Conservation (phyloP, 2,888 invertebrate genomes). For the Steinernema scapterisci region DNA sequence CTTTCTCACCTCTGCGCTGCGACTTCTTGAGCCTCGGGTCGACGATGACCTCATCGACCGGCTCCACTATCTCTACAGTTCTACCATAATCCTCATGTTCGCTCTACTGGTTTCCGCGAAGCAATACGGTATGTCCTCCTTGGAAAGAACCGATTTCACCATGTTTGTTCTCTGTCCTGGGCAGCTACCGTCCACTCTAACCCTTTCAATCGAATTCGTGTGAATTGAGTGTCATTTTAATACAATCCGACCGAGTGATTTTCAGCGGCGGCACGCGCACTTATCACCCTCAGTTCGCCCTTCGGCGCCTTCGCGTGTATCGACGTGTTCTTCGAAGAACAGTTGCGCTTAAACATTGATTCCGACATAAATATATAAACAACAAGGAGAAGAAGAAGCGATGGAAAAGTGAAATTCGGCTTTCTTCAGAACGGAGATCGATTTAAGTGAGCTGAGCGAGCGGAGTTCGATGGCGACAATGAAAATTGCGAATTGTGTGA, state of each 20-base stretch:
- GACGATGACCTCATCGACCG: conserved; percentile 67
- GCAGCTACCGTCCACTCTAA: not conserved
- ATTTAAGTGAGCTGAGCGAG: not conserved
- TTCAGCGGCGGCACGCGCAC: not conserved
- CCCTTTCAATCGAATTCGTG: too few species aligned
- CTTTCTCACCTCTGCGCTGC: conserved; percentile 66
- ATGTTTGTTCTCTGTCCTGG: conserved; percentile 10
- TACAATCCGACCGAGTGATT: not conserved
- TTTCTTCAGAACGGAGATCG: conserved; percentile 21
- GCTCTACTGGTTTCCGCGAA: conserved; percentile 71
- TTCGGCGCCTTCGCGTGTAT: not conserved
- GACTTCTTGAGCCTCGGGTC: conserved; percentile 67
- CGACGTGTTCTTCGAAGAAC: conserved; percentile 20
- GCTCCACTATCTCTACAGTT: conserved; percentile 66
- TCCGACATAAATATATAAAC: conserved; percentile 29
- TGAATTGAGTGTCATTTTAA: too few species aligned
- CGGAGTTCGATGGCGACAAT: not conserved
- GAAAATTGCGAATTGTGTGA: not conserved
- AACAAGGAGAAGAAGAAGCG: not conserved
- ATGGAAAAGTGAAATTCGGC: not conserved
- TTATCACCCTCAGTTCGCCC: conserved; percentile 13
- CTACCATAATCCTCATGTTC: conserved; percentile 67
- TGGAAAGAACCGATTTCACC: not conserved
- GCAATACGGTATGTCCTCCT: conserved; percentile 66
- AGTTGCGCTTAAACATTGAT: conserved; percentile 29